Conservation (phyloP, 2,797 vertebrate genomes). For the Ceryle rudis region DNA sequence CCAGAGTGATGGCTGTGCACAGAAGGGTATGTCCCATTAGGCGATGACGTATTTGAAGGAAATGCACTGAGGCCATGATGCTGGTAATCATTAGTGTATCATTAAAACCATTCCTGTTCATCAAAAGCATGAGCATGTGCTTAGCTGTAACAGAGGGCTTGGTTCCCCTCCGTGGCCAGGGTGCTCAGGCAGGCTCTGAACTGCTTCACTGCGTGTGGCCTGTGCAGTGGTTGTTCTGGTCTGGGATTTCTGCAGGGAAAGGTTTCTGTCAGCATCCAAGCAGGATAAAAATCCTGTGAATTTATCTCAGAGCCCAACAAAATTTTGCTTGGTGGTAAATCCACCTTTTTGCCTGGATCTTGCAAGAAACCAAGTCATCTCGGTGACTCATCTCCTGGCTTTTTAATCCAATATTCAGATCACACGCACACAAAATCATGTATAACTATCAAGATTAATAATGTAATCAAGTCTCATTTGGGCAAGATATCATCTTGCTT, state of each 20-base stretch:
- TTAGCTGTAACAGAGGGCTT: not conserved
- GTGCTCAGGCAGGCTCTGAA: accelerated
- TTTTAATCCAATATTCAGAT: slow-evolving; percentile 14
- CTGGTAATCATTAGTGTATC: not conserved
- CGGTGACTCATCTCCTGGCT: not conserved
- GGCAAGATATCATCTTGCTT: slow-evolving; percentile 56
- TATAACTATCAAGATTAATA: slow-evolving; percentile 45
- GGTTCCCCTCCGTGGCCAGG: not conserved
- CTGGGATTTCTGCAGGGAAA: not conserved
- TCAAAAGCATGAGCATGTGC: accelerated
- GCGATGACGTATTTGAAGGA: not conserved
- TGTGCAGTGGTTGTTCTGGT: not conserved
- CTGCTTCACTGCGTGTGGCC: not conserved
- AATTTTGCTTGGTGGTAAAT: not conserved
- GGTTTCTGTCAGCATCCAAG: not conserved
- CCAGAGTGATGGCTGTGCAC: accelerated
- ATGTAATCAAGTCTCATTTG: slow-evolving; percentile 48
- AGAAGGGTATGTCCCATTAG: not conserved
- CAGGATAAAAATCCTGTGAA: not conserved
- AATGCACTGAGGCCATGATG: accelerated
- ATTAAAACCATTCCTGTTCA: not conserved
- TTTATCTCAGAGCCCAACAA: not conserved
- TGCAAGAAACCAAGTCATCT: not conserved
- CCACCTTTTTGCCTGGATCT: not conserved
- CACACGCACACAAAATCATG: not conserved